These are phyloP conservation scores for Trissolcus brochymenae DNA, from an alignment of 2,888 invertebrate species.

Conservation along the genomic window DNA sequence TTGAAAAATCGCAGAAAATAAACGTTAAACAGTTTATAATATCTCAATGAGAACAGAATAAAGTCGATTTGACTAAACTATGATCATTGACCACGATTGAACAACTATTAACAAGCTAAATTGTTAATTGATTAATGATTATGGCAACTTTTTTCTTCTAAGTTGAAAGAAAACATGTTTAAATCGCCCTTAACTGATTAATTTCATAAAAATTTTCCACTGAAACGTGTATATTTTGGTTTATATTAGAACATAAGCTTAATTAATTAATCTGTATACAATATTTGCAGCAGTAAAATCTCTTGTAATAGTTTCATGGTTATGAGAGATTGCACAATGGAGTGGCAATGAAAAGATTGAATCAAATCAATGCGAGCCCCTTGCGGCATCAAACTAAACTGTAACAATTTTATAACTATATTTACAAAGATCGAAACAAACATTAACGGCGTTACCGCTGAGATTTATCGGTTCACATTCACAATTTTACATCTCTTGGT, in stretches of 20 bases:
- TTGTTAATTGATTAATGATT: too few relatives aligned
- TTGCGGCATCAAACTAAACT: constrained; percentile 30
- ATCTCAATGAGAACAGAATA: constrained; percentile 29
- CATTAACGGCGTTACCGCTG: not conserved
- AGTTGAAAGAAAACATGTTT: constrained; percentile 20
- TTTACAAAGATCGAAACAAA: constrained; percentile 54
- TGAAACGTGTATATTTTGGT: not conserved
- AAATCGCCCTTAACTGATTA: constrained; percentile 18
- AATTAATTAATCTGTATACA: constrained; percentile 6
- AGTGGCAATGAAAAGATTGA: constrained; percentile 43
- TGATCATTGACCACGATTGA: constrained; percentile 32
- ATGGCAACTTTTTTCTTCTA: not conserved
- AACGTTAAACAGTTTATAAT: constrained; percentile 5
- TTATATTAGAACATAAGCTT: not conserved
- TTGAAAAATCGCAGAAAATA: constrained; percentile 11
- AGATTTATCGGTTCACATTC: constrained; percentile 3
- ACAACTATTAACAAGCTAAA: too few relatives aligned
- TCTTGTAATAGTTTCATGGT: not conserved
- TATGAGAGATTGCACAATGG: constrained; percentile 2
- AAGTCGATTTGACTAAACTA: constrained; percentile 45
- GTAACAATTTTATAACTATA: constrained; percentile 55
- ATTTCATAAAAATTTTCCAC: not conserved
- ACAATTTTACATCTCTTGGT: constrained; percentile 11
- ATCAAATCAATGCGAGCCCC: constrained; percentile 37
- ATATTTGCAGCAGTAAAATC: not conserved